phyloP scores from a whole-genome alignment of 2,113 vertebrate genomes.

The Protobothrops mucrosquamatus region DNA sequence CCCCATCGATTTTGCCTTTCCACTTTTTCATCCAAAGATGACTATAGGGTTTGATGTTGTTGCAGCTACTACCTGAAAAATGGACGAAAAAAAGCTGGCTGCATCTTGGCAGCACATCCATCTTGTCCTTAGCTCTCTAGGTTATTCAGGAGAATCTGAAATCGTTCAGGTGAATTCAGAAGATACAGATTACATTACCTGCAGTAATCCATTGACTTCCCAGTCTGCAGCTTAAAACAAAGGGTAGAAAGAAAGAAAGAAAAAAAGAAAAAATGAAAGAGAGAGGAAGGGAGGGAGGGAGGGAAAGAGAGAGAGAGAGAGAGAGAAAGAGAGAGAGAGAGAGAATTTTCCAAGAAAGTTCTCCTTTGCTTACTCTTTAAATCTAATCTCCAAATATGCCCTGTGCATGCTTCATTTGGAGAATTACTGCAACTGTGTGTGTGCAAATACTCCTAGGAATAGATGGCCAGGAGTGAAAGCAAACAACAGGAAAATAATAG shows the following conservation, averaged over 20 bases:
- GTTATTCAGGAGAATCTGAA: slow-evolving; percentile 14
- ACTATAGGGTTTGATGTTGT: slow-evolving; percentile 46
- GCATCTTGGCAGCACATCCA: background rate
- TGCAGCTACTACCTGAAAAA: slow-evolving; percentile 45
- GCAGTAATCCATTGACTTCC: background rate
- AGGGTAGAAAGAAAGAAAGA: background rate
- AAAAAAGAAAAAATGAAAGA: background rate
- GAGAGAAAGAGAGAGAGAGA: too few relatives aligned
- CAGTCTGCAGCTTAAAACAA: background rate
- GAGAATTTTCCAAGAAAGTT: background rate
- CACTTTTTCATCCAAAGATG: slow-evolving; percentile 53
- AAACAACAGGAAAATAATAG: background rate
- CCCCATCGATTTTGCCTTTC: slow-evolving; percentile 63
- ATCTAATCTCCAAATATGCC: too few relatives aligned
- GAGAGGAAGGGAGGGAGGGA: too few relatives aligned
- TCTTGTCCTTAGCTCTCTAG: background rate
- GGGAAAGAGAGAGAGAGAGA: too few relatives aligned
- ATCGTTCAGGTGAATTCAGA: background rate
- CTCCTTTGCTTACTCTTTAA: background rate
- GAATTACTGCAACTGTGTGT: background rate
- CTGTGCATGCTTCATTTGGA: background rate
- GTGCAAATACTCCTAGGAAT: background rate
- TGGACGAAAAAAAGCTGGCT: background rate
- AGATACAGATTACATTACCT: background rate
- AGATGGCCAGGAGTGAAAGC: too few relatives aligned